A percentile compares a stretch with the other conserved stretches of the same genome.
Conservation (phyloP, 2,888 invertebrate genomes). For the Cylloceria caligata region DNA sequence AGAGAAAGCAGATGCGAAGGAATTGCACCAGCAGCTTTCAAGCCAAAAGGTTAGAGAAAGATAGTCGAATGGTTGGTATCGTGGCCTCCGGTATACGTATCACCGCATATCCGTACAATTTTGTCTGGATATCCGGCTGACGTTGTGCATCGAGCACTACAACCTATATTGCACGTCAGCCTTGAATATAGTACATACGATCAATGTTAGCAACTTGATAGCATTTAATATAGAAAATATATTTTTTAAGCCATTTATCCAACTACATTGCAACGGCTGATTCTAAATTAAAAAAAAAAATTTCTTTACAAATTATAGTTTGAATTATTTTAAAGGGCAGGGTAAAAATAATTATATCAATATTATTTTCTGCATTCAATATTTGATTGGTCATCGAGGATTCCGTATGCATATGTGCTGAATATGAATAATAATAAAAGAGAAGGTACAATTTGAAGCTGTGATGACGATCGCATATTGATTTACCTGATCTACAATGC, state of each 20-base stretch:
- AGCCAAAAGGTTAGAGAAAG: constrained; percentile 1
- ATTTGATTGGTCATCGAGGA: background rate
- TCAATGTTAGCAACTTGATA: background rate
- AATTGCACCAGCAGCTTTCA: constrained; percentile 4
- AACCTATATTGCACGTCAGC: background rate
- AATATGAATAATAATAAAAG: constrained; percentile 40
- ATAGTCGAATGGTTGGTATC: constrained; percentile 9
- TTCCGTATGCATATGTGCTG: background rate
- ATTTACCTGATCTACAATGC: constrained; percentile 7
- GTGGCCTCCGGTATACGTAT: constrained; percentile 36
- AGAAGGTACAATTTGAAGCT: constrained; percentile 19
- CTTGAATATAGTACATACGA: constrained; percentile 1
- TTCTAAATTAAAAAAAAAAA: no score
- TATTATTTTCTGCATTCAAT: background rate
- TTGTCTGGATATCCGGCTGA: constrained; percentile 66
- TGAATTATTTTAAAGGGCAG: background rate
- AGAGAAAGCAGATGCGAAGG: background rate
- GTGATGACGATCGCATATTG: constrained; percentile 27
- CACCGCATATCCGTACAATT: constrained; percentile 55
- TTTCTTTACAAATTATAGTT: background rate
- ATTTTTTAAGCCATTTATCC: no score
- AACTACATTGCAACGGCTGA: no score
- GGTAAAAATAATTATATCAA: background rate
- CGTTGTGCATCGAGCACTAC: constrained; percentile 56
- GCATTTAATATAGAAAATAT: no score